Evolutionary conservation across 1,140 invertebrate genomes (phyloP).

Genomic region (Eulimnadia texana): DNA sequence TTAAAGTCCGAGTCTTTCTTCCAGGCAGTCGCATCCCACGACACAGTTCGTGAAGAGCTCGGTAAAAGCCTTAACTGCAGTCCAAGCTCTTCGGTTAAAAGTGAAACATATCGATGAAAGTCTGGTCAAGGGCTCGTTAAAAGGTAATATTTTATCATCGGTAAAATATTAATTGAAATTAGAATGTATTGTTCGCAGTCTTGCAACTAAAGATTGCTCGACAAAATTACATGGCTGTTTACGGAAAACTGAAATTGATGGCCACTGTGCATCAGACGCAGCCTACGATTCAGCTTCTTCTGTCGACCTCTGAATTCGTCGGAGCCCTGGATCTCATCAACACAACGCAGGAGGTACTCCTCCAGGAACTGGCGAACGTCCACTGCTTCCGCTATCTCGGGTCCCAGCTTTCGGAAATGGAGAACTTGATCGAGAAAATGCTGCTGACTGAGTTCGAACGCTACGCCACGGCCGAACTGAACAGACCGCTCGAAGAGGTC

Average conservation of each 20-base stretch:
- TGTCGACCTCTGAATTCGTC: conserved; percentile 93
- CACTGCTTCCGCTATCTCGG: conserved; percentile 85
- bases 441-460: conserved; percentile 85
- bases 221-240: conserved; percentile 4
- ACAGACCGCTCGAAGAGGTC: conserved; percentile 55
- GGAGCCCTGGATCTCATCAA: conserved; percentile 92
- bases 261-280: conserved; percentile 93
- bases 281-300: conserved; percentile 82
- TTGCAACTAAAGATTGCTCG: conserved; percentile 3
- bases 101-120: conserved; percentile 54
- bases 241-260: conserved; percentile 66
- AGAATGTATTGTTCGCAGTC: neutral
- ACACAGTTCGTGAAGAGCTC: conserved; percentile 79
- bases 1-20: conserved; percentile 92
- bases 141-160: conserved; percentile 31
- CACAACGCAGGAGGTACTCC: conserved; percentile 87
- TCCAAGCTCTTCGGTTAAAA: conserved; percentile 48
- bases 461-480: conserved; percentile 81
- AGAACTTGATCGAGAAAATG: conserved; percentile 92
- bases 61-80: conserved; percentile 60
- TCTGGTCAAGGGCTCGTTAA: conserved; percentile 62
- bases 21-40: conserved; percentile 90
- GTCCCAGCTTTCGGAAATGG: conserved; percentile 91
- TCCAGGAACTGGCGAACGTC: conserved; percentile 73
- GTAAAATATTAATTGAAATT: neutral